A percentile compares a stretch with the other conserved stretches of the same genome.
phyloP scores from a whole-genome alignment of 2,888 invertebrate species.

The Oasisia sp. region DNA sequence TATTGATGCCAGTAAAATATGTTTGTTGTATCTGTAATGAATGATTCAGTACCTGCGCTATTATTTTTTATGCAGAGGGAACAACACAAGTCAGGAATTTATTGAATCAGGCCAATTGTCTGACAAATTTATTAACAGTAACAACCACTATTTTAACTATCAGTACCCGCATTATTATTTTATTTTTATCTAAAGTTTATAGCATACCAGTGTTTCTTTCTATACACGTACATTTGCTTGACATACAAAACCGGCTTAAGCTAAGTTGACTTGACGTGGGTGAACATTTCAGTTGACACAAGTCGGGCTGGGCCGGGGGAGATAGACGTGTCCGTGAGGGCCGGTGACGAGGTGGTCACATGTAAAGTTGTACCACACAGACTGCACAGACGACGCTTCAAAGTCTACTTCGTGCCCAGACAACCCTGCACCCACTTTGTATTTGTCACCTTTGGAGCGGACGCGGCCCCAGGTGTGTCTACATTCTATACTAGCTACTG shows the following conservation, averaged over 20 bases:
- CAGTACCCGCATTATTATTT: too few species aligned
- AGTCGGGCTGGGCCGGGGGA: slow-evolving; percentile 69
- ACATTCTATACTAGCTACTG: too few species aligned
- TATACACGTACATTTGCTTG: neutral
- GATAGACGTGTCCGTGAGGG: slow-evolving; percentile 92
- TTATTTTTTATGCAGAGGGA: too few species aligned
- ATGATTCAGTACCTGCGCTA: too few species aligned
- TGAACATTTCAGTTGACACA: slow-evolving; percentile 72
- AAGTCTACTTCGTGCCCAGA: slow-evolving; percentile 95
- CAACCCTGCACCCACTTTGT: slow-evolving; percentile 91
- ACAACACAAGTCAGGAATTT: too few species aligned
- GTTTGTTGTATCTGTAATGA: too few species aligned
- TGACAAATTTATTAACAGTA: too few species aligned
- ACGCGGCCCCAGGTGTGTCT: slow-evolving; percentile 78
- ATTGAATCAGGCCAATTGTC: too few species aligned
- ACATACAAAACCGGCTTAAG: neutral
- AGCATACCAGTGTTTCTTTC: neutral
- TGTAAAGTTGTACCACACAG: slow-evolving; percentile 94
- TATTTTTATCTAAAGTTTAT: neutral
- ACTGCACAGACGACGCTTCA: slow-evolving; percentile 75
- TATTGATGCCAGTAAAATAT: neutral
- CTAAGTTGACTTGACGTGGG: slow-evolving; percentile 17
- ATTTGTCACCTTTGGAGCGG: slow-evolving; percentile 93
- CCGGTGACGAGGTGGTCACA: slow-evolving; percentile 91
- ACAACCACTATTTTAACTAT: too few species aligned